Evolutionary conservation across 2,888 invertebrate species (phyloP).

Genomic region (Agriopis aurantiaria): DNA sequence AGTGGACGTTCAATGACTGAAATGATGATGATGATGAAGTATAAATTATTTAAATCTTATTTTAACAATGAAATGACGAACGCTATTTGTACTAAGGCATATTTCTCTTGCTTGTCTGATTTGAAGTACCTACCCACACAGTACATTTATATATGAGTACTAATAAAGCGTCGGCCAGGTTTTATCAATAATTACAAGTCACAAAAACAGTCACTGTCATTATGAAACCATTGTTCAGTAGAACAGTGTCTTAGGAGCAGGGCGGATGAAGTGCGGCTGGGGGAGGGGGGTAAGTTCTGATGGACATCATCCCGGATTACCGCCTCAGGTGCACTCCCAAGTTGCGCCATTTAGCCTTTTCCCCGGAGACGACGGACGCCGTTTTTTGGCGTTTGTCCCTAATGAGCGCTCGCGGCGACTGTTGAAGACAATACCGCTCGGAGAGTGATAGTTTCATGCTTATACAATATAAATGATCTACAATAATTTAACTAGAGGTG

Average conservation of each 20-base stretch:
- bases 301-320: conserved; percentile 22
- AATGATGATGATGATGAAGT: too few relatives aligned
- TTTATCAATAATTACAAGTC: too few relatives aligned
- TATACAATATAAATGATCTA: neutral
- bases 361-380: neutral
- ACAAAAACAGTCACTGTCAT: neutral
- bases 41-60: too few relatives aligned
- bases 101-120: too few relatives aligned
- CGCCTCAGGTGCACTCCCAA: conserved; percentile 25
- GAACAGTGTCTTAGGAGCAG: neutral
- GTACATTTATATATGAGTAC: too few relatives aligned
- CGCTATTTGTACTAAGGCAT: too few relatives aligned
- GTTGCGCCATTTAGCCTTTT: conserved; percentile 17
- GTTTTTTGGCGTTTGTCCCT: conserved; percentile 4
- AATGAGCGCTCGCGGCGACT: conserved; percentile 6
- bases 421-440: neutral
- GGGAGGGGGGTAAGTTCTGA: neutral
- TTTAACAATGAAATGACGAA: too few relatives aligned
- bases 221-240: too few relatives aligned
- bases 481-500: too few relatives aligned
- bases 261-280: neutral
- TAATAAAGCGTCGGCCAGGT: too few relatives aligned
- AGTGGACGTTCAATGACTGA: too few relatives aligned
- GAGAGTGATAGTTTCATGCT: neutral
- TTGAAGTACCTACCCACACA: too few relatives aligned